Base-by-base conservation (phyloP, 1,140 invertebrate species). In the Cepaea nemoralis region DNA sequence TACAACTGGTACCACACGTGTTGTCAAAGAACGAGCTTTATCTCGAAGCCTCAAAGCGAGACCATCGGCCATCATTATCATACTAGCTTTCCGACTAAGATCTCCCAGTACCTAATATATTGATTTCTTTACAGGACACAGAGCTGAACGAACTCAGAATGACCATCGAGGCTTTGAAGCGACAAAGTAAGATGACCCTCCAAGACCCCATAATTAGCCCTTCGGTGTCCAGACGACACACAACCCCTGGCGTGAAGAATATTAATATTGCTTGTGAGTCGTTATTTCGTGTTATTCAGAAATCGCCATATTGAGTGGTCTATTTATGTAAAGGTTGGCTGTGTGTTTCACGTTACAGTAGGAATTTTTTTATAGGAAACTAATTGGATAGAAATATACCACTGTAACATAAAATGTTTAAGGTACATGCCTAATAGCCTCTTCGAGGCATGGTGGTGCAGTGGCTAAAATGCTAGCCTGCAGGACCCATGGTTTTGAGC, bases 141-240 rank as follows among this genome's bases (percentile, higher is more conserved):
- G 98, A 99, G 91, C 92, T 99, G 82, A 94, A 94, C 80, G 97
- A 98, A 88, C 92, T 99, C 84, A 93, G 96, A 37, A 94, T 95
- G 87, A 98, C 97, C 0, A 98, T 99, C 84, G 97, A 99, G 88
- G 92, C 95, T 76, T 93, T 99, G 75, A 93, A 97, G 83, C 95
- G 97, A 87, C 97, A 98, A 90, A 97, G 96, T 81, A 87, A 88
- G 24, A 80, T 90, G 35, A 88, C 82, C 35, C 86, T 89, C 27
- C 85, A 85, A 14, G 88, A 90, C 27, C 84, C 85, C 10, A 76
- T 85, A 16, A 82, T 87, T 63, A 87, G 85, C 70, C 85, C 86
- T 5, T 80, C 85, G 37, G 76, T 82, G 40, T 83, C 84, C 16
- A 85, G 88, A 19, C 83, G 88, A 10, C 89, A 90, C 82, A 89